phyloP scores from a whole-genome alignment of 2,797 vertebrate species.

The Intellagama lesueurii region DNA sequence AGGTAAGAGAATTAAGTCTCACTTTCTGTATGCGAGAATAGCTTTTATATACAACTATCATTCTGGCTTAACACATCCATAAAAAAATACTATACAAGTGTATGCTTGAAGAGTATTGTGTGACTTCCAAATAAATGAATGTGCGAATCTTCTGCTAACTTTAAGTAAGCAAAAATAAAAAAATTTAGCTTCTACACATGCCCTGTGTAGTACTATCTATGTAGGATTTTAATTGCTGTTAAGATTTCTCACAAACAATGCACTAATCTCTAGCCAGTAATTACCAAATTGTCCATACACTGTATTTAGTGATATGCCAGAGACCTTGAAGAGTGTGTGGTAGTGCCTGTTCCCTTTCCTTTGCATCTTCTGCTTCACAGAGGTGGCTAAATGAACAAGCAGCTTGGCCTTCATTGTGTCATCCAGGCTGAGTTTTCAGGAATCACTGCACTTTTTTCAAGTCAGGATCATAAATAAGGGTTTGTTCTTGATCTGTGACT shows the following conservation, averaged over 20 bases:
- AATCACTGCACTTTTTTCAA: neutral
- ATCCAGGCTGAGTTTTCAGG: neutral
- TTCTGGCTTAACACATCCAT: neutral
- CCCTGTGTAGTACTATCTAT: neutral
- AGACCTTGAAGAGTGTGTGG: neutral
- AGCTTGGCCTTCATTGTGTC: neutral
- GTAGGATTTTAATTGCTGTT: neutral
- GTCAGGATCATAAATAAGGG: neutral
- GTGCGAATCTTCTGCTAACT: neutral
- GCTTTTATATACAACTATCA: neutral
- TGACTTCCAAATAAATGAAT: neutral
- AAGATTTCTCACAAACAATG: neutral
- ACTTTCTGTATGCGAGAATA: neutral
- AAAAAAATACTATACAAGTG: neutral
- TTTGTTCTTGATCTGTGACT: neutral
- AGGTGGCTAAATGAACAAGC: neutral
- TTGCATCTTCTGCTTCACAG: neutral
- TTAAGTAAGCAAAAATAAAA: neutral
- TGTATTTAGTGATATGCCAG: neutral
- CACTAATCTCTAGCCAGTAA: neutral
- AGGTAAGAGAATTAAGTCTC: constrained; percentile 73
- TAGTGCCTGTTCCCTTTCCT: neutral
- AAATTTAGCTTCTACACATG: neutral
- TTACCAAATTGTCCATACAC: neutral
- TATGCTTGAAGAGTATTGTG: neutral